Evolutionary conservation across 2,113 vertebrate species (phyloP), one percentile per base, ranked within the genome.

Genomic region (Diadophis punctatus): DNA sequence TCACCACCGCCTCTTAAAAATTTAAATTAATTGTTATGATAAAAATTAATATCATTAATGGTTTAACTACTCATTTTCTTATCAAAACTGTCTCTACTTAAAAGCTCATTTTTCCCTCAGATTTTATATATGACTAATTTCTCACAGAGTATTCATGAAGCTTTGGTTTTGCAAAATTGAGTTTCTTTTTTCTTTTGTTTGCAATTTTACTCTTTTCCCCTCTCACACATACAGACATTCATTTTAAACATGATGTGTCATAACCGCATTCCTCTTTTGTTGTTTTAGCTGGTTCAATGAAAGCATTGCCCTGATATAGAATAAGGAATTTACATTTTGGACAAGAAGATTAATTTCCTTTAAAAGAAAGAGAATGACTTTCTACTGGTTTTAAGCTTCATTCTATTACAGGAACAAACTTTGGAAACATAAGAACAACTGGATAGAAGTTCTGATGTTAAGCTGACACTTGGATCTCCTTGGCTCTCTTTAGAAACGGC

Each of bases 1-100:
- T 48, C 43, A 49, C 8, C 34, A 80, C 74, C 8, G 18, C 74
- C 18, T 80, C 34, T 43, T 43, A 43, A 80, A 87, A 49, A 87
- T 30, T 49, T 49, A 46, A 49, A 91, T 91, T 91, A 91, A 91
- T 86, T 87, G 46, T 74, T 90, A 74, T 43, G 55, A 30, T 16
- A 25, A 91, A 80, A 91, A 87, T 34, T 46, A 91, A 86, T 22
- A 34, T 87, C 46, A 60, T 87, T 91, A 91, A 87, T 87, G 20
- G 18, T 46, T 58, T 87, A 43, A 87, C 10, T 63, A 51, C 90
- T 91, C 34, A 87, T 91, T 91, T 91, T 49, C 90, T 87, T 30
- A 87, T 91, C 90, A 49, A 51, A 91, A 87, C 86, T 87, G 74
- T 87, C 90, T 91, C 55, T 56, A 34, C 43, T 25, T 60, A 39